Conservation (phyloP, 2,797 vertebrate genomes). For the Coendou prehensilis region DNA sequence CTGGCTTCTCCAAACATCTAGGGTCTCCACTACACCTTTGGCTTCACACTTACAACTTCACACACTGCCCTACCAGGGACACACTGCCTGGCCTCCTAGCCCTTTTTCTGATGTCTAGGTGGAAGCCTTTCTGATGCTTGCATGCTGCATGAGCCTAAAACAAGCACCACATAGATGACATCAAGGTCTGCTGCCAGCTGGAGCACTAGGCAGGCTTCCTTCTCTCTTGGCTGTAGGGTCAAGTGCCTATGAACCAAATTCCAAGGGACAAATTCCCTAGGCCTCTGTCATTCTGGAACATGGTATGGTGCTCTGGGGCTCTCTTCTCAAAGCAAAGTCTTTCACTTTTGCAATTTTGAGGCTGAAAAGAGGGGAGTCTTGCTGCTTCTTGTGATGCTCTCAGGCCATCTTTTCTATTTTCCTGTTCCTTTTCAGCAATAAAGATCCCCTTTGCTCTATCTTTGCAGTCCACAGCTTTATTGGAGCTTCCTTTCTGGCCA, state of each 20-base stretch:
- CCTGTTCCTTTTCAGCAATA: no score
- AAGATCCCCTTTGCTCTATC: neutral
- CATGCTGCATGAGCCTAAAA: neutral
- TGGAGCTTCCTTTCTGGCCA: neutral
- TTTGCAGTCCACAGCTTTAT: neutral
- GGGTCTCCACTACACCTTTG: neutral
- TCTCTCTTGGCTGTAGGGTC: neutral
- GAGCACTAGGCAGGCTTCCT: neutral
- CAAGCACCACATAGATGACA: neutral
- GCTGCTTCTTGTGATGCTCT: neutral
- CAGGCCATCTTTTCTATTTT: no score
- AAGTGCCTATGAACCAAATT: neutral
- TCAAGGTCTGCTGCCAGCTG: neutral
- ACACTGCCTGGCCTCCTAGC: neutral
- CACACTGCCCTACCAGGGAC: neutral
- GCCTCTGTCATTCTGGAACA: neutral
- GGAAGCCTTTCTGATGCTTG: neutral
- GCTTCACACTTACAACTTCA: neutral
- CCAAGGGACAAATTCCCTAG: neutral
- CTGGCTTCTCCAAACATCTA: neutral
- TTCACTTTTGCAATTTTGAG: neutral
- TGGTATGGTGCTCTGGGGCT: no score
- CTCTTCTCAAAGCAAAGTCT: neutral
- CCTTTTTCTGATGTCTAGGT: neutral
- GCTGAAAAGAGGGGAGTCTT: neutral